Evolutionary conservation across 2,113 vertebrate genomes (phyloP).

Genomic region (Falco punctatus): DNA sequence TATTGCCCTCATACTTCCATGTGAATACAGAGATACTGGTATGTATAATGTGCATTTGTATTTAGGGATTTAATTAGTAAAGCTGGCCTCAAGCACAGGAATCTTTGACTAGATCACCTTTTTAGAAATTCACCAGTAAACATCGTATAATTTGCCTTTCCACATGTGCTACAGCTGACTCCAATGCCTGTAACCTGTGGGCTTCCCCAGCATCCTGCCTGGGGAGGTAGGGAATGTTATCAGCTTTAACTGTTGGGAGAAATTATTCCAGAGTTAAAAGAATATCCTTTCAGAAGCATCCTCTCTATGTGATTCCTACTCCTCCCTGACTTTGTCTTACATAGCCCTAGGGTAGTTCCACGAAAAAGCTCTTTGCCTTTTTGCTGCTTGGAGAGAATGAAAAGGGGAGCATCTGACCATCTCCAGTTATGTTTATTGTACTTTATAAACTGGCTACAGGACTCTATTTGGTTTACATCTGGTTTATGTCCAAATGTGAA

Average conservation of each 20-base stretch:
- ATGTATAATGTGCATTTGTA: neutral
- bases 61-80: neutral
- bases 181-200: neutral
- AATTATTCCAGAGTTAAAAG: neutral
- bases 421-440: neutral
- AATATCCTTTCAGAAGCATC: neutral
- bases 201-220: neutral
- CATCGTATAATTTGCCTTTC: neutral
- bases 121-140: neutral
- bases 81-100: neutral
- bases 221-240: neutral
- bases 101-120: neutral
- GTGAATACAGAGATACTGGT: neutral
- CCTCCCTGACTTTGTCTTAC: neutral
- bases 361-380: neutral
- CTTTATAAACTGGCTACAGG: neutral
- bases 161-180: neutral
- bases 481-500: neutral
- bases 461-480: neutral
- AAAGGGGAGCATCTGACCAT: neutral
- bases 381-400: neutral
- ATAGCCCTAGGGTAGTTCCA: neutral
- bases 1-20: neutral
- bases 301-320: neutral
- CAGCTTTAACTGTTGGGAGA: neutral